Base-by-base conservation (phyloP, 2,113 vertebrate genomes). In the Xiphias gladius region DNA sequence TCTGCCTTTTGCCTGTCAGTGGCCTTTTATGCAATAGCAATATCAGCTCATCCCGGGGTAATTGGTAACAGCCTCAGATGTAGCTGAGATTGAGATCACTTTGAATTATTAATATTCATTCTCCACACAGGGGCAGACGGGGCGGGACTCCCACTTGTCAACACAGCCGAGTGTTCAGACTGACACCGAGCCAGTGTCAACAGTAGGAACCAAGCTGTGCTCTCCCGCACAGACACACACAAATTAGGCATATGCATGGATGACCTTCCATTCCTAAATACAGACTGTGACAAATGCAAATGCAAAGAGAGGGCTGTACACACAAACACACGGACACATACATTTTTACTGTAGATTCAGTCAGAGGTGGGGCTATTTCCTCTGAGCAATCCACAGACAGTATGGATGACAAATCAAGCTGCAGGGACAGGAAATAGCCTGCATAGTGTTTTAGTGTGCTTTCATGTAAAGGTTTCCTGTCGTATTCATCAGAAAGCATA, bases 81-180 rank as follows among this genome's bases (percentile, higher is more conserved):
- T 87, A 58, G 84, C 62, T 26, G 50, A 87, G 87, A 92, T 90
- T 80, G 82, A 87, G 88, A 94, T 92, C 86, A 73, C 86, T 87
- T 76, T 94, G 88, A 94, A 94, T 94, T 93, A 93, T 94, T 94
- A 92, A 93, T 92, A 90, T 89, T 88, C 80, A 72, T 91, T 80
- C 88, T 84, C 72, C 62, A 64, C 86, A 77, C 80, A 90, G 86
- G 85, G 83, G 63, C 83, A 71, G 76, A 82, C 58, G 32, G 82
- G 80, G 73, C 37, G 61, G 64, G 82, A 76, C 73, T 72, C 65
- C 62, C 59, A 46, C 77, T 52, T 83, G 32, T 79, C 82, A 68
- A 80, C 88, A 89, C 75, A 61, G 79, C 62, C 10, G 30, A 82
- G 88, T 54, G 55, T 83, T 86, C 77, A 37, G 86, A 76, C 86